Percentiles rank a stretch among this genome's conserved stretches.
These are phyloP conservation scores for Mythimna vitellina DNA, from an alignment of 2,888 invertebrate species.

Conservation along the genomic window DNA sequence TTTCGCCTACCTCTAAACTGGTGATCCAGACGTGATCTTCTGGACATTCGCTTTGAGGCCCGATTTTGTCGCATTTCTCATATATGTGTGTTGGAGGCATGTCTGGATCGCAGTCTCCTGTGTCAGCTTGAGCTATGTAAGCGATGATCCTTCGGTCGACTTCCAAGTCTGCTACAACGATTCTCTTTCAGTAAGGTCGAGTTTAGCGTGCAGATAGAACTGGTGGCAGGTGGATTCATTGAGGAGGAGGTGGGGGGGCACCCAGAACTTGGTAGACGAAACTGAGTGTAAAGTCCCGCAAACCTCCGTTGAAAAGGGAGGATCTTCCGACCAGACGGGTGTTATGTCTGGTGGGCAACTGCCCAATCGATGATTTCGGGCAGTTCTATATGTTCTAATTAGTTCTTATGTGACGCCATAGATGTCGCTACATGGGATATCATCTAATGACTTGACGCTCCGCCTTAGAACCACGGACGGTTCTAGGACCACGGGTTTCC, in stretches of 20 bases:
- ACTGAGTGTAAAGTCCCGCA: too few relatives aligned
- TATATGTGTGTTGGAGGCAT: constrained; percentile 91
- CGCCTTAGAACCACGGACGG: too few relatives aligned
- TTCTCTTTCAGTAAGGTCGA: constrained; percentile 94
- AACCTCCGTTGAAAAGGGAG: too few relatives aligned
- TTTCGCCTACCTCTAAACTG: too few relatives aligned
- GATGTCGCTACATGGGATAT: too few relatives aligned
- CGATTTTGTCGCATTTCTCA: constrained; percentile 91
- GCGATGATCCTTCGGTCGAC: constrained; percentile 94
- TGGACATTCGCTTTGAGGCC: constrained; percentile 91
- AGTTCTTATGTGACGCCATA: too few relatives aligned
- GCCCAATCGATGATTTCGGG: too few relatives aligned
- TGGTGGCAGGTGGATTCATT: constrained; percentile 96
- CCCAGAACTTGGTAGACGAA: constrained; percentile 98
- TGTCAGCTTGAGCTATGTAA: constrained; percentile 94
- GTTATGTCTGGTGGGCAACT: too few relatives aligned
- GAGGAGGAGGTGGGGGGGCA: constrained; percentile 96
- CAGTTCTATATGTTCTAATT: too few relatives aligned
- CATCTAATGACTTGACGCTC: too few relatives aligned
- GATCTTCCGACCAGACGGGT: too few relatives aligned
- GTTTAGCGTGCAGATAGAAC: constrained; percentile 96
- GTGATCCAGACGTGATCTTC: constrained; percentile 91
- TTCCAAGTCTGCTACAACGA: constrained; percentile 93
- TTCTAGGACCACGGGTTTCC: too few relatives aligned
- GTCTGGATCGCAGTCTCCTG: constrained; percentile 92